phyloP scores from a whole-genome alignment of 2,888 invertebrate genomes.

The Apamea monoglypha region DNA sequence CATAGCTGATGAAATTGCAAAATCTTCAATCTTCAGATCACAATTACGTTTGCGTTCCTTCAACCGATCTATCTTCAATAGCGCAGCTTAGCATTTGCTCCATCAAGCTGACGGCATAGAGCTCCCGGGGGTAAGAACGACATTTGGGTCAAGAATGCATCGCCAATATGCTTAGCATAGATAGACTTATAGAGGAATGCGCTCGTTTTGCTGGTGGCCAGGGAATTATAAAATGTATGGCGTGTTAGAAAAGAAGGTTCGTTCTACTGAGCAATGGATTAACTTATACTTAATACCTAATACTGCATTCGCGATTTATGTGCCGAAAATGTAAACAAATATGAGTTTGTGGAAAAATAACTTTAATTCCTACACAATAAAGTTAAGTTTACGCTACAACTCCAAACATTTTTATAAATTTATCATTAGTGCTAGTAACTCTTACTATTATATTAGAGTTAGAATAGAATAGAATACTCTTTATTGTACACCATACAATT shows the following conservation, averaged over 20 bases:
- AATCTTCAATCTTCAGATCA: not conserved
- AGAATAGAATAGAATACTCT: too few relatives aligned
- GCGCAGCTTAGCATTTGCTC: slow-evolving; percentile 26
- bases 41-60: slow-evolving; percentile 15
- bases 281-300: too few relatives aligned
- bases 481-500: too few relatives aligned
- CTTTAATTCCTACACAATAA: too few relatives aligned
- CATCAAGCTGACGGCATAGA: slow-evolving; percentile 20
- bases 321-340: too few relatives aligned
- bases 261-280: not conserved
- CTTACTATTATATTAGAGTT: too few relatives aligned
- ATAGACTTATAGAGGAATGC: not conserved
- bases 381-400: too few relatives aligned
- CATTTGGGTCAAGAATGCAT: slow-evolving; percentile 52
- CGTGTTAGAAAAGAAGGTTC: not conserved
- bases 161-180: slow-evolving; percentile 16
- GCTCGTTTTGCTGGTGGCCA: not conserved
- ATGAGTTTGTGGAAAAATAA: too few relatives aligned
- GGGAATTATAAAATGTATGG: not conserved
- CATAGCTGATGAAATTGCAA: not conserved
- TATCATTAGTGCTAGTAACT: too few relatives aligned
- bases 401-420: too few relatives aligned
- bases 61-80: slow-evolving; percentile 17
- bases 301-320: too few relatives aligned
- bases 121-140: not conserved